phyloP scores from a whole-genome alignment of 2,888 invertebrate genomes.

The Agrenia bidenticulata region DNA sequence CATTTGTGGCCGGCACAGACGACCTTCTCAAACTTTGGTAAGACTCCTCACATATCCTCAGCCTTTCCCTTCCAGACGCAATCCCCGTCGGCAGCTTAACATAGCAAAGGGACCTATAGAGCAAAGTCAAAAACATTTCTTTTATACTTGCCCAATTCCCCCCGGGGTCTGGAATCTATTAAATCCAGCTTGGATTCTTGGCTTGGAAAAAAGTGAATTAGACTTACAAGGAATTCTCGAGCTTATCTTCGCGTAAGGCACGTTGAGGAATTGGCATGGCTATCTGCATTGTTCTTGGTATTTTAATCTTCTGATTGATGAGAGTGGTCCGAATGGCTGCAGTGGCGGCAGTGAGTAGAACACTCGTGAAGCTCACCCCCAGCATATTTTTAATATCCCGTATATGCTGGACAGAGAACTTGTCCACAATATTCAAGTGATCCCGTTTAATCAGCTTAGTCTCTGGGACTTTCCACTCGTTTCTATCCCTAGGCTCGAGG shows the following conservation, averaged over 20 bases:
- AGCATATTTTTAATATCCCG: constrained; percentile 46
- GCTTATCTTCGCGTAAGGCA: neutral
- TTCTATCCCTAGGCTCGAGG: constrained; percentile 33
- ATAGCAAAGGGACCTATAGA: constrained; percentile 27
- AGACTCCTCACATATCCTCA: constrained; percentile 26
- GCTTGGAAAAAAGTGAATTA: neutral
- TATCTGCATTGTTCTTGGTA: constrained; percentile 38
- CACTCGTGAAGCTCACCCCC: constrained; percentile 42
- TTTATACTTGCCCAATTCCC: neutral
- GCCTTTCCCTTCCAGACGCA: constrained; percentile 27
- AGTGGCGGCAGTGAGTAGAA: constrained; percentile 45
- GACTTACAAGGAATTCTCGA: neutral
- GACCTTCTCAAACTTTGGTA: constrained; percentile 20
- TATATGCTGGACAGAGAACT: constrained; percentile 47
- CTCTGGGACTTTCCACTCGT: constrained; percentile 42
- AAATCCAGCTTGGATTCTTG: neutral
- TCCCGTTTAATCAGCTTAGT: constrained; percentile 38
- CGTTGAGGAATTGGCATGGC: constrained; percentile 20
- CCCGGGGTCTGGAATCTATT: no score
- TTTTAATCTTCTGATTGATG: constrained; percentile 32
- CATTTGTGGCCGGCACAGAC: constrained; percentile 20
- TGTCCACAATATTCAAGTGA: constrained; percentile 39
- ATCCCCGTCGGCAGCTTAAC: constrained; percentile 32
- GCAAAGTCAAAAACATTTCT: neutral
- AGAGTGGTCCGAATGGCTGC: constrained; percentile 37